A percentile compares a stretch with the other conserved stretches of the same genome.
Conservation (phyloP, 2,113 vertebrate genomes). For the Malurus melanocephalus region DNA sequence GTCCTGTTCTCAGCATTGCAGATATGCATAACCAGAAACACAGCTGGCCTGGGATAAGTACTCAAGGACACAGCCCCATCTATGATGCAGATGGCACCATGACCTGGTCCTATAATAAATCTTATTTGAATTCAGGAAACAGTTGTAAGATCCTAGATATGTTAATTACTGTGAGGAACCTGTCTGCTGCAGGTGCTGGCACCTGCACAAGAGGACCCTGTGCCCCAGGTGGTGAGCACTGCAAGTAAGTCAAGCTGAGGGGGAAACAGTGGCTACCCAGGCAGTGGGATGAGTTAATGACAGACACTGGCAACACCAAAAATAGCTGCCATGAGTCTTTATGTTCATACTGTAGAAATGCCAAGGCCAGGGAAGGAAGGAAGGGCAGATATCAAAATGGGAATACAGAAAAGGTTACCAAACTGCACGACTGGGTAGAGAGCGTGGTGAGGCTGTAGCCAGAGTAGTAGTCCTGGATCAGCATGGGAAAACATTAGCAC, state of each 20-base stretch:
- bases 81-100: not conserved
- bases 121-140: not conserved
- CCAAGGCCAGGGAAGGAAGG: not conserved
- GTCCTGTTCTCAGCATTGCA: not conserved
- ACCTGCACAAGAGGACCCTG: not conserved
- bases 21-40: not conserved
- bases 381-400: rapidly evolving
- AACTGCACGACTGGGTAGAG: not conserved
- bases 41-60: not conserved
- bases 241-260: not conserved
- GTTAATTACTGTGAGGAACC: not conserved
- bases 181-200: rapidly evolving
- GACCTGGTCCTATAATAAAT: not conserved
- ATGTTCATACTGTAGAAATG: not conserved
- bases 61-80: not conserved
- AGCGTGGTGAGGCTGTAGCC: not conserved
- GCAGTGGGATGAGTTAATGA: not conserved
- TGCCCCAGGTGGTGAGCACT: rapidly evolving
- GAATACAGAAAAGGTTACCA: not conserved
- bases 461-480: too few species aligned
- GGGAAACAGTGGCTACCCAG: not conserved
- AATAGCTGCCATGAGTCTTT: not conserved
- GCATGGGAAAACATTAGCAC: not conserved
- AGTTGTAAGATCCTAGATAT: not conserved
- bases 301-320: not conserved